phyloP scores from a whole-genome alignment of 2,888 invertebrate genomes.

The Biston stratarius region DNA sequence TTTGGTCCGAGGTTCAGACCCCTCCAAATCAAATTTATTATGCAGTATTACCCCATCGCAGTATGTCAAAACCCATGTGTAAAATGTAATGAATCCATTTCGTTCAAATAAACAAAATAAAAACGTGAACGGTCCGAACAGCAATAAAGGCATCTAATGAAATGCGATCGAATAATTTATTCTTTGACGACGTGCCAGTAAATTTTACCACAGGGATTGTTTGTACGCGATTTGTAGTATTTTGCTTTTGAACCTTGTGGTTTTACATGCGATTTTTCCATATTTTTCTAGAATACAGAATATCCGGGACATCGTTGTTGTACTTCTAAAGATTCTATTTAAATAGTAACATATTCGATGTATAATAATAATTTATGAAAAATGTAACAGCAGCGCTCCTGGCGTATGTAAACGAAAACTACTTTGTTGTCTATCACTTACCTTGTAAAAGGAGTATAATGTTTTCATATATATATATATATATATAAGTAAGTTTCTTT shows the following conservation, averaged over 20 bases:
- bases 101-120: constrained; percentile 38
- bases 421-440: too few species aligned
- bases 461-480: not conserved
- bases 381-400: too few species aligned
- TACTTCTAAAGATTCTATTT: too few species aligned
- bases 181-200: constrained; percentile 39
- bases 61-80: constrained; percentile 25
- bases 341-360: too few species aligned
- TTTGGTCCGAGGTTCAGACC: too few species aligned
- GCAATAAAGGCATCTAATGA: constrained; percentile 44
- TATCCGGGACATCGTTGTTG: too few species aligned
- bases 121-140: constrained; percentile 36
- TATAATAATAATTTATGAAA: too few species aligned
- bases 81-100: constrained; percentile 31
- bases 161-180: constrained; percentile 41
- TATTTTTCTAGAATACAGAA: not conserved
- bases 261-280: not conserved
- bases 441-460: too few species aligned
- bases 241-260: constrained; percentile 1
- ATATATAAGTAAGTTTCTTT: not conserved
- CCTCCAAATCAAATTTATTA: not conserved
- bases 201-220: constrained; percentile 26
- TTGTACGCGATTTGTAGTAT: constrained; percentile 9
- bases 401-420: too few species aligned
- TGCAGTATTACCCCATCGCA: constrained; percentile 5